Evolutionary conservation across 2,888 invertebrate species (phyloP).

Genomic region (Pseudococcus longispinus): DNA sequence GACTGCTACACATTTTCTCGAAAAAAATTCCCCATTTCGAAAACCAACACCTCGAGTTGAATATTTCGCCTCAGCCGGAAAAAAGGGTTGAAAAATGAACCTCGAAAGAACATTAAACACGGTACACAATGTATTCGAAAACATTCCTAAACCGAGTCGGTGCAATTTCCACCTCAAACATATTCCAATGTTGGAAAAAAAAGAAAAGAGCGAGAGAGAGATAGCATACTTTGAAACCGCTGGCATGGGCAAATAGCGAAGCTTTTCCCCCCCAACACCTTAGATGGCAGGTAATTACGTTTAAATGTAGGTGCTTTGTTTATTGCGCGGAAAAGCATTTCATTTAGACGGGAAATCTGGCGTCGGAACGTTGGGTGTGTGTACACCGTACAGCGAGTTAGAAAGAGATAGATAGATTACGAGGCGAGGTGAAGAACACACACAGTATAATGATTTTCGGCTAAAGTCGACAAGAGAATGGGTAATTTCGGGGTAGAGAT

Average conservation of each 20-base stretch:
- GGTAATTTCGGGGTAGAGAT: background rate
- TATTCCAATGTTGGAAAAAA: background rate
- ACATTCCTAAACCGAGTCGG: background rate
- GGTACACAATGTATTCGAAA: background rate
- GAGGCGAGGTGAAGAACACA: background rate
- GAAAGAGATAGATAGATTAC: background rate
- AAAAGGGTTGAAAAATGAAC: background rate
- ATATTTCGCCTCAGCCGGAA: background rate
- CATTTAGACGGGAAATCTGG: background rate
- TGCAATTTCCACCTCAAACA: background rate
- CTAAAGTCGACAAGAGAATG: background rate
- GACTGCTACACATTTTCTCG: no score
- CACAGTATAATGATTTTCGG: background rate
- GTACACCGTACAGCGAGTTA: background rate
- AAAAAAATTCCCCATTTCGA: background rate
- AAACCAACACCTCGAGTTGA: background rate
- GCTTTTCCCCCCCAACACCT: background rate
- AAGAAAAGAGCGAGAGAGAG: background rate
- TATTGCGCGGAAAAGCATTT: slow-evolving; percentile 8
- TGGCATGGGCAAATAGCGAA: background rate
- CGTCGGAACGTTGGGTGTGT: slow-evolving; percentile 3
- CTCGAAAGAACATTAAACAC: background rate
- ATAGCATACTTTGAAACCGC: background rate
- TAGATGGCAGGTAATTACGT: slow-evolving; percentile 3
- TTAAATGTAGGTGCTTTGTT: slow-evolving; percentile 26